Percentiles rank a stretch among this genome's conserved stretches.
Conservation (phyloP, 2,888 invertebrate genomes). For the Sinotaia quadrata region DNA sequence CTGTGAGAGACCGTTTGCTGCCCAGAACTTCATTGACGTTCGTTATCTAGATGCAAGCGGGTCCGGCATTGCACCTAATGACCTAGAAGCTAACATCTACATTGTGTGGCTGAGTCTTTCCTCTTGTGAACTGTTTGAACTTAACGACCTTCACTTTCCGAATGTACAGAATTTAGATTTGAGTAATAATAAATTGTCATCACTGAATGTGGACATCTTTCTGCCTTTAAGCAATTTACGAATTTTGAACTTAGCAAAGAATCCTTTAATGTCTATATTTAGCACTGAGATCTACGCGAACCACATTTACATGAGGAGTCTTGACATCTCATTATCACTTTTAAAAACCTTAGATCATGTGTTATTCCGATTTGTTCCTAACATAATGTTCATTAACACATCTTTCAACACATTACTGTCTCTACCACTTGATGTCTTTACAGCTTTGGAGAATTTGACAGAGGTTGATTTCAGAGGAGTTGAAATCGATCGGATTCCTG, state of each 20-base stretch:
- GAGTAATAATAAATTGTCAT: slow-evolving; percentile 20
- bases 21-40: background rate
- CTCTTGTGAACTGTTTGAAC: background rate
- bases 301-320: background rate
- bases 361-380: background rate
- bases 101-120: slow-evolving; percentile 12
- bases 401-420: background rate
- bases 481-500: background rate
- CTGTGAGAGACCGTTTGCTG: background rate
- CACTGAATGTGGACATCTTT: background rate
- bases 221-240: slow-evolving; percentile 1
- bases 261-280: background rate
- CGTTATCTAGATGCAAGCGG: slow-evolving; percentile 14
- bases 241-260: background rate
- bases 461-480: background rate
- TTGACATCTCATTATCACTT: slow-evolving; percentile 5
- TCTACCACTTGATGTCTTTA: background rate
- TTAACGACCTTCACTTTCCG: background rate
- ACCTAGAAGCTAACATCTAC: background rate
- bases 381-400: background rate
- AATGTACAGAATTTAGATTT: slow-evolving; percentile 27
- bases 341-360: background rate
- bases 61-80: slow-evolving; percentile 1
- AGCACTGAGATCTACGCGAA: background rate
- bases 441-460: background rate